phyloP scores from a whole-genome alignment of 1,140 invertebrate species.

The Calephelis virginiensis region DNA sequence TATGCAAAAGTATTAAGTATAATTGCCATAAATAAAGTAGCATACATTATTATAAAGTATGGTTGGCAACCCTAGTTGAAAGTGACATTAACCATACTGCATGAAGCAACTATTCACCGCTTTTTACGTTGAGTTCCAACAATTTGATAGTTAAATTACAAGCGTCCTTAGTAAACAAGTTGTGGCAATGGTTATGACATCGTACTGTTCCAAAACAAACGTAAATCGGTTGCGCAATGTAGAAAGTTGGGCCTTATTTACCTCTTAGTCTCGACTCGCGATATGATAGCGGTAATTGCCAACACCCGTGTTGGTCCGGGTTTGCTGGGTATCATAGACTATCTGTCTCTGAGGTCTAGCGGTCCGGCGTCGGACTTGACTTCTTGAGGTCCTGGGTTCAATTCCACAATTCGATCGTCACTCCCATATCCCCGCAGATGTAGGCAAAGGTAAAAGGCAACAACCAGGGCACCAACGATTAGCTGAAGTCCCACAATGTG shows the following conservation, averaged over 20 bases:
- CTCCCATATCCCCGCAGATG: too few relatives aligned
- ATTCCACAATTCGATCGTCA: too few relatives aligned
- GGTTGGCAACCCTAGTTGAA: neutral
- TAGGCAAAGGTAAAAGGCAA: too few relatives aligned
- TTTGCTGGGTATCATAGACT: neutral
- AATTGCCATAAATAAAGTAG: too few relatives aligned
- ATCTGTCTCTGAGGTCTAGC: too few relatives aligned
- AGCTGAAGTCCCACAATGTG: too few relatives aligned
- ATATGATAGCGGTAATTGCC: neutral
- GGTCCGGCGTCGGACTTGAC: too few relatives aligned
- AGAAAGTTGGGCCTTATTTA: slow-evolving; percentile 24
- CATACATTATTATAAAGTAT: too few relatives aligned
- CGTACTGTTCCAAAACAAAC: slow-evolving; percentile 23
- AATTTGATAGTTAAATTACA: slow-evolving; percentile 9
- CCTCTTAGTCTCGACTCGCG: slow-evolving; percentile 1
- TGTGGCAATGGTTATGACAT: slow-evolving; percentile 22
- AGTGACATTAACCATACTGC: slow-evolving; percentile 12
- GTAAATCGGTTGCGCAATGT: slow-evolving; percentile 23
- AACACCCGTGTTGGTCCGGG: neutral
- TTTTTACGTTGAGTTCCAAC: slow-evolving; percentile 1
- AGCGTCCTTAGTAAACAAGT: slow-evolving; percentile 17
- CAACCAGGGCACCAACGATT: too few relatives aligned
- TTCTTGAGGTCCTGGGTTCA: too few relatives aligned
- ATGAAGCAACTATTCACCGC: slow-evolving; percentile 9
- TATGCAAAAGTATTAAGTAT: too few relatives aligned